A percentile compares a stretch with the other conserved stretches of the same genome.
Conservation (phyloP, 2,113 vertebrate genomes). For the Antennarius striatus region DNA sequence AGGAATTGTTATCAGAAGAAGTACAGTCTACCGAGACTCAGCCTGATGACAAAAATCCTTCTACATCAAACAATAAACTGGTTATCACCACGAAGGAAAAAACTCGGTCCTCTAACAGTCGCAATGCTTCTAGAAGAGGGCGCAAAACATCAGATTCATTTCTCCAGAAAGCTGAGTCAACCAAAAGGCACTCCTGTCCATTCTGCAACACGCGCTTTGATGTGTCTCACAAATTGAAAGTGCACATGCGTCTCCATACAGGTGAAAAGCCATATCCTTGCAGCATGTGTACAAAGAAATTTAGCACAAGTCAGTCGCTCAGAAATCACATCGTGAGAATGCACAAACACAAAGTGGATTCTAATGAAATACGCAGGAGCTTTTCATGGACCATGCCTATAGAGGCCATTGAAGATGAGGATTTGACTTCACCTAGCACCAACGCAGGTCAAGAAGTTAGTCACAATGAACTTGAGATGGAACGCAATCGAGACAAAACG, state of each 20-base stretch:
- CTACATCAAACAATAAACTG: neutral
- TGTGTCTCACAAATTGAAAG: accelerated
- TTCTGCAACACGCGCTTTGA: slow-evolving; percentile 1
- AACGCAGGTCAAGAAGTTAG: neutral
- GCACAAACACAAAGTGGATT: neutral
- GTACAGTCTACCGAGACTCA: no score
- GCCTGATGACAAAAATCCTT: neutral
- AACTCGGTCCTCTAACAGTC: neutral
- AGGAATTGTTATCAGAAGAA: neutral
- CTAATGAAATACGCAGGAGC: neutral
- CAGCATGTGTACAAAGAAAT: slow-evolving; percentile 36
- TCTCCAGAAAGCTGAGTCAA: neutral
- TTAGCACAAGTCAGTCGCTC: neutral
- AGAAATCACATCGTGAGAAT: neutral
- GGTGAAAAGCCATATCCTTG: slow-evolving; percentile 14
- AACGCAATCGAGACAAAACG: accelerated
- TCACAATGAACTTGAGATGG: neutral
- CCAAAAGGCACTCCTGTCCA: neutral
- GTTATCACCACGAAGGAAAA: neutral
- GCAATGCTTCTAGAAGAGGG: neutral
- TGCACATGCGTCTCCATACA: slow-evolving; percentile 14
- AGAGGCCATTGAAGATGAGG: slow-evolving; percentile 19
- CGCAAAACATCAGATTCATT: no score
- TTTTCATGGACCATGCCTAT: slow-evolving; percentile 41
- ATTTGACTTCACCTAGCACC: neutral